A percentile compares a stretch with the other conserved stretches of the same genome.
phyloP scores from a whole-genome alignment of 2,797 vertebrate genomes.

The Eidolon dupreanum region DNA sequence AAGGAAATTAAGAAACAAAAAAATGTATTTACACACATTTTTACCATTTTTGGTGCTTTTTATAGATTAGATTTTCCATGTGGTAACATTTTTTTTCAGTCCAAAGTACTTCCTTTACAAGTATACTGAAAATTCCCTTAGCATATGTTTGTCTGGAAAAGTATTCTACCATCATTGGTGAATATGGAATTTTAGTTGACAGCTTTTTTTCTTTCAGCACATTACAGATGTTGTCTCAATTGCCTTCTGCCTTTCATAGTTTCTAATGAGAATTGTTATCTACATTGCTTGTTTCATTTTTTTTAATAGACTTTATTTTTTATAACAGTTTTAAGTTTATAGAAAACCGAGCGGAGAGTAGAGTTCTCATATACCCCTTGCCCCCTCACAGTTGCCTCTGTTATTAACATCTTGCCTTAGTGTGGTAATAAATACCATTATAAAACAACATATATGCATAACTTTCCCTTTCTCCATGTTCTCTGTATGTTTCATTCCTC shows the following conservation, averaged over 20 bases:
- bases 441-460: background rate
- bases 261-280: background rate
- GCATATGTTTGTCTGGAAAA: background rate
- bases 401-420: conserved; percentile 2
- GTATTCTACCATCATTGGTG: background rate
- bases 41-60: background rate
- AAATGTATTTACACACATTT: background rate
- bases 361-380: background rate
- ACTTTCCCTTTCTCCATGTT: background rate
- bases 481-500: background rate
- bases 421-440: background rate
- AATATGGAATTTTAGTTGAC: background rate
- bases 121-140: background rate
- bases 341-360: background rate
- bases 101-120: background rate
- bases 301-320: background rate
- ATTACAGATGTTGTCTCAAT: background rate
- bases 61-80: background rate
- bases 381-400: background rate
- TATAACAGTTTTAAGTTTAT: background rate
- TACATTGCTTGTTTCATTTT: background rate
- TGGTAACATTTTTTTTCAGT: background rate
- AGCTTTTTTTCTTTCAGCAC: background rate
- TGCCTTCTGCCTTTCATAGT: background rate
- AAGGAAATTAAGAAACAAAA: background rate